These are phyloP conservation scores for Noctua comes DNA, from an alignment of 2,888 invertebrate species.

Conservation along the genomic window DNA sequence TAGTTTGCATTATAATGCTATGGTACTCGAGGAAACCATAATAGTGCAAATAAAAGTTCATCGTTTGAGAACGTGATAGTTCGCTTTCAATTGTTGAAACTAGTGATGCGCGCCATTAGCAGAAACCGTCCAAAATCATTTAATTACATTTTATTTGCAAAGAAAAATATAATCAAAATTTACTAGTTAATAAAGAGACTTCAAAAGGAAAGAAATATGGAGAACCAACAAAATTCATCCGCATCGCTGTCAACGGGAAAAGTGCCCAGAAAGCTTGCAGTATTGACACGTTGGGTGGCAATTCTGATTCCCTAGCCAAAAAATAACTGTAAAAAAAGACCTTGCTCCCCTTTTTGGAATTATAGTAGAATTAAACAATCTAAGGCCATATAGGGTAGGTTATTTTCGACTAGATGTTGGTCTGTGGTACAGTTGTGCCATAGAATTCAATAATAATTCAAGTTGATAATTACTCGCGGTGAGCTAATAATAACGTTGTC, in stretches of 20 bases:
- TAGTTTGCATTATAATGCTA: conserved; percentile 45
- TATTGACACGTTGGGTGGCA: too few species aligned
- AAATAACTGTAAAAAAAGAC: background rate
- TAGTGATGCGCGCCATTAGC: conserved; percentile 20
- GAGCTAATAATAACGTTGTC: conserved; percentile 45
- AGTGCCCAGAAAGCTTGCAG: too few species aligned
- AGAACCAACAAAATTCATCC: background rate
- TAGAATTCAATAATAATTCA: conserved; percentile 31
- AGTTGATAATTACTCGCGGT: conserved; percentile 10
- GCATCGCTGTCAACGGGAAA: too few species aligned
- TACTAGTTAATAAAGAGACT: background rate
- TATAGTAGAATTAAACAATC: too few species aligned
- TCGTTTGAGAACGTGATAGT: conserved; percentile 60
- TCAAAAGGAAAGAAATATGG: background rate
- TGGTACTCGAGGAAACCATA: conserved; percentile 42
- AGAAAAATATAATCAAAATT: background rate
- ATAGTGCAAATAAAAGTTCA: conserved; percentile 64
- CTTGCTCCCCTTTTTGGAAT: background rate
- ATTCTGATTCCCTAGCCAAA: background rate
- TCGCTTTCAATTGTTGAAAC: conserved; percentile 55
- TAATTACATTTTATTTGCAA: background rate
- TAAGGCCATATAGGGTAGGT: background rate
- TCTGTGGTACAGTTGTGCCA: background rate
- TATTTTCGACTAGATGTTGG: background rate
- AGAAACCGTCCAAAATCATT: background rate